Evolutionary conservation across 2,113 vertebrate species (phyloP), one percentile per base, ranked within the genome.

Genomic region (Tapirus terrestris): DNA sequence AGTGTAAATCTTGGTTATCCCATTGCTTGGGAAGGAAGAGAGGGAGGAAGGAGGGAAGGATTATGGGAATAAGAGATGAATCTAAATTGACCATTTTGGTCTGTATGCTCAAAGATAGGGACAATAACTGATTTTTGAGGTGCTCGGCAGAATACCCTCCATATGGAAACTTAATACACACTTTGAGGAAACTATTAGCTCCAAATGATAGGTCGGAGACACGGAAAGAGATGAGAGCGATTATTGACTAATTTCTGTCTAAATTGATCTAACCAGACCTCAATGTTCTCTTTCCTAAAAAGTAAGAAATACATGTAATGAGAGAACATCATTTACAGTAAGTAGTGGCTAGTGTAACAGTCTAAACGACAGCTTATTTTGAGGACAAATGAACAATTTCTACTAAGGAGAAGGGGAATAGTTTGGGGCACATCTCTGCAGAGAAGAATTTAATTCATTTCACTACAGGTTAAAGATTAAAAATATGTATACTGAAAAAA

Each of bases 401-500:
- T 91, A 81, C 16, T 53, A 72, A 91, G 43, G 31, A 53, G 27
- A 94, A 92, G 61, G 43, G 31, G 43, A 70, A 63, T 6, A n/a
- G 0, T 43, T 48, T 61, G 61, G 93, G 85, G 25, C 8, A 90
- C 8, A 70, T 85, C 29, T 75, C 81, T 70, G 33, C 3, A 93
- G 70, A 96, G 33, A 58, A 39, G 12, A 61, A 45, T 88, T 97
- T 90, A 81, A 94, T 68, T 91, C 13, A 17, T 93, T 94, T 68
- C 85, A 89, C 6, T 81, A 75, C 16, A 87, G 14, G 20, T 83
- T 93, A 96, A 94, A 77, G 21, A 81, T 94, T 58, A 95, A 93
- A 94, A 93, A 39, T 79, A 79, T 33, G 20, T n/a, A 82, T 67
- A 80, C 4, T 91, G 75, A 89, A 95, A 97, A 97, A 97, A 92